Evolutionary conservation across 1,140 invertebrate genomes (phyloP).

Genomic region (Saccostrea glomerata): DNA sequence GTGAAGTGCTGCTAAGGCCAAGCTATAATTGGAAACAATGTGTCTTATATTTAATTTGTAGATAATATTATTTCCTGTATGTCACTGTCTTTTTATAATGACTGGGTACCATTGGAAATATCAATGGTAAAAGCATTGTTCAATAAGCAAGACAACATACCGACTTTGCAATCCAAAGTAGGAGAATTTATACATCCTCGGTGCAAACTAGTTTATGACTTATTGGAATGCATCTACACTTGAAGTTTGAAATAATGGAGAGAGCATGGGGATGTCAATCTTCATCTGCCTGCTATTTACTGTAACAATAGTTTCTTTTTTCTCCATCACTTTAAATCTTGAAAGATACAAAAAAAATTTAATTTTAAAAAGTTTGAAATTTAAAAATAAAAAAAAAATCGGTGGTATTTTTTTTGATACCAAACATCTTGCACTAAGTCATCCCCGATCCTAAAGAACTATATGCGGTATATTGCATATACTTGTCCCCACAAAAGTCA

Average conservation of each 20-base stretch:
- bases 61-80: not conserved
- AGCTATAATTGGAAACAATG: not conserved
- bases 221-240: slow-evolving; percentile 56
- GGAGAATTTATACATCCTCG: slow-evolving; percentile 57
- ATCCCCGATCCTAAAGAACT: too few species aligned
- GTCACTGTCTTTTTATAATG: not conserved
- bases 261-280: slow-evolving; percentile 46
- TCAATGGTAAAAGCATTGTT: too few species aligned
- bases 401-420: too few species aligned
- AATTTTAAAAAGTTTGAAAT: too few species aligned
- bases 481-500: too few species aligned
- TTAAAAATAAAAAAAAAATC: too few species aligned
- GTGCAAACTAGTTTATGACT: slow-evolving; percentile 59
- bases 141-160: slow-evolving; percentile 37
- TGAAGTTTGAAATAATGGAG: slow-evolving; percentile 55
- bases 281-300: not conserved
- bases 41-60: not conserved
- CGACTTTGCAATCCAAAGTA: slow-evolving; percentile 53
- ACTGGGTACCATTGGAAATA: too few species aligned
- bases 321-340: slow-evolving; percentile 46
- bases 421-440: too few species aligned
- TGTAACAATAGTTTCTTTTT: slow-evolving; percentile 33
- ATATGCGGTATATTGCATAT: too few species aligned
- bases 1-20: slow-evolving; percentile 55
- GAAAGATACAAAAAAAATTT: not conserved